Evolutionary conservation across 2,888 invertebrate species (phyloP).

Genomic region (Torymus tubicola): DNA sequence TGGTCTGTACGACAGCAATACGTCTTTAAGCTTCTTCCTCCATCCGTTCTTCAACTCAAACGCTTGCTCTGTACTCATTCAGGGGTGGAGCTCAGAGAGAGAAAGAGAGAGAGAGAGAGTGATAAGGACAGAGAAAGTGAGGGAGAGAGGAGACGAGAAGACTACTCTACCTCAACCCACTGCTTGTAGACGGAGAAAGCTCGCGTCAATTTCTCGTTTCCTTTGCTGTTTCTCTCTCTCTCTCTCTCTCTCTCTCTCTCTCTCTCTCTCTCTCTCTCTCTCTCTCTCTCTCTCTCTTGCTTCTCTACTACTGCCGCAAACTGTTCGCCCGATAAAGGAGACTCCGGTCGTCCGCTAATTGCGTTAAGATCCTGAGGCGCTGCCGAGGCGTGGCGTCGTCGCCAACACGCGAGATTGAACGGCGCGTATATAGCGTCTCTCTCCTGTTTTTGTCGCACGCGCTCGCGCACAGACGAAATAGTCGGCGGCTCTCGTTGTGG

Average conservation of each 20-base stretch:
- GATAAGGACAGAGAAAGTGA: too few relatives aligned
- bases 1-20: constrained; percentile 1
- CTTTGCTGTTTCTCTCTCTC: constrained; percentile 2
- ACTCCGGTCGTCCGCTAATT: constrained; percentile 28
- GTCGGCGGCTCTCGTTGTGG: constrained; percentile 25
- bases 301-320: too few relatives aligned
- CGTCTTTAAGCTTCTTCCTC: constrained; percentile 30
- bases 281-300: too few relatives aligned
- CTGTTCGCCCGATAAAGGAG: neutral
- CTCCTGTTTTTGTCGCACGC: constrained; percentile 1
- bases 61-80: too few relatives aligned
- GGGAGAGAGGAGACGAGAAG: too few relatives aligned
- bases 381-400: neutral
- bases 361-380: constrained; percentile 46
- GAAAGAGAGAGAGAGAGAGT: neutral
- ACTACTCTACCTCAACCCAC: too few relatives aligned
- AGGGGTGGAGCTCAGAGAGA: neutral
- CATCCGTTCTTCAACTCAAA: neutral
- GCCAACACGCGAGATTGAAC: constrained; percentile 14
- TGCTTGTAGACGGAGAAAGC: constrained; percentile 26
- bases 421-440: neutral
- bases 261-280: too few relatives aligned
- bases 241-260: neutral
- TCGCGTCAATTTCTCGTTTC: constrained; percentile 37
- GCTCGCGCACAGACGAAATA: neutral